Percentiles rank a stretch among this genome's conserved stretches.
These are phyloP conservation scores for Plagodis dolabraria DNA, from an alignment of 2,888 invertebrate species.

Conservation along the genomic window DNA sequence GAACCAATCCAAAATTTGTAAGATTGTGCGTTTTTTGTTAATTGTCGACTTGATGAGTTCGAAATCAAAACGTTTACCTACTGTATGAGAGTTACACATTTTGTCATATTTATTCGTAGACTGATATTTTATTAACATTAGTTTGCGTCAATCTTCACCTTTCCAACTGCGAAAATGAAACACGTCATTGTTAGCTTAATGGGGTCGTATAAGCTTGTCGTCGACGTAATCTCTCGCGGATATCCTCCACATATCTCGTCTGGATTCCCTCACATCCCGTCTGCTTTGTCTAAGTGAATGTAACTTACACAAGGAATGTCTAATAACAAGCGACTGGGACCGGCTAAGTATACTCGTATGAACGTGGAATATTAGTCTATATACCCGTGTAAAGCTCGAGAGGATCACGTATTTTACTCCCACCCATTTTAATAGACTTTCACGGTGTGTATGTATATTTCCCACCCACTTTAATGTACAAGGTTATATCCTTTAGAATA, in stretches of 20 bases:
- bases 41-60: too few species aligned
- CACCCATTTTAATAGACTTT: constrained; percentile 30
- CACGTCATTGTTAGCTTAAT: constrained; percentile 16
- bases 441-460: constrained; percentile 26
- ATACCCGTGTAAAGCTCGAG: constrained; percentile 12
- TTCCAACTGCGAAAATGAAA: constrained; percentile 11
- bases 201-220: constrained; percentile 18
- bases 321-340: constrained; percentile 45
- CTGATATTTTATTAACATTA: too few species aligned
- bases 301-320: constrained; percentile 51
- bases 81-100: too few species aligned
- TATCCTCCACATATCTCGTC: constrained; percentile 29
- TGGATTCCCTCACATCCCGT: constrained; percentile 48
- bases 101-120: too few species aligned
- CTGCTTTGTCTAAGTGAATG: constrained; percentile 50
- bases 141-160: too few species aligned
- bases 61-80: too few species aligned
- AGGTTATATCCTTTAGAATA: constrained; percentile 29
- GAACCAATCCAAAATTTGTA: too few species aligned
- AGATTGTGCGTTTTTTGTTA: too few species aligned
- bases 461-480: constrained; percentile 27
- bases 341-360: constrained; percentile 25
- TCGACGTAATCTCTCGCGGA: constrained; percentile 17
- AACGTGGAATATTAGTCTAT: constrained; percentile 21
- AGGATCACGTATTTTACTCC: constrained; percentile 27